Conservation (phyloP, 2,797 vertebrate species). For the Anguilla megastoma region DNA sequence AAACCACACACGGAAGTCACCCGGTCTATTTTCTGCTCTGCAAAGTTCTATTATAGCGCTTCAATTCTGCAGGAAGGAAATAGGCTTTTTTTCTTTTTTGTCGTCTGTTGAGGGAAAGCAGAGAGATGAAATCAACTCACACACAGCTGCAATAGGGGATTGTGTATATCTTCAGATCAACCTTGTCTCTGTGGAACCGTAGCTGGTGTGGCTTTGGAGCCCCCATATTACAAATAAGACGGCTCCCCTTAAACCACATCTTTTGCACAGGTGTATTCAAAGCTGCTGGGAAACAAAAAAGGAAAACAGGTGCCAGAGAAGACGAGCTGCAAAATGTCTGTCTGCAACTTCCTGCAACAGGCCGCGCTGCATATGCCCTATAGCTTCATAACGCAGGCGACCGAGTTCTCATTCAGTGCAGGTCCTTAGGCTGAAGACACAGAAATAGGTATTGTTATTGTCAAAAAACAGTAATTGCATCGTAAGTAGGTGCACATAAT, state of each 20-base stretch:
- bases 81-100: conserved; percentile 29
- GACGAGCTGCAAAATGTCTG: neutral
- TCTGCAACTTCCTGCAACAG: neutral
- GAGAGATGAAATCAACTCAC: conserved; percentile 31
- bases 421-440: neutral
- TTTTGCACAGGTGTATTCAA: conserved; percentile 19
- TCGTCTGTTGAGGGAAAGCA: conserved; percentile 33
- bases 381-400: neutral
- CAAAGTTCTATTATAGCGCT: conserved; percentile 23
- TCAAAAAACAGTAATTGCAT: neutral
- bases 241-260: conserved; percentile 27
- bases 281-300: neutral
- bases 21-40: conserved; percentile 40
- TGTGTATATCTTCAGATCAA: neutral
- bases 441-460: neutral
- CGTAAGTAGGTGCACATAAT: neutral
- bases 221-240: conserved; percentile 17
- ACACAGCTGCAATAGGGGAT: conserved; percentile 21
- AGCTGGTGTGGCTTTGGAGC: conserved; percentile 28
- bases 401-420: neutral
- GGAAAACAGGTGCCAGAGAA: neutral
- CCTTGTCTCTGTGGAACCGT: conserved; percentile 4
- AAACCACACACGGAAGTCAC: conserved; percentile 36
- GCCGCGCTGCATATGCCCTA: neutral
- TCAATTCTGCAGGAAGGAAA: conserved; percentile 37